Evolutionary conservation across 37 sponge, comb jelly and placozoan genomes (phyloP).

Genomic region (Dysidea cf. avara): DNA sequence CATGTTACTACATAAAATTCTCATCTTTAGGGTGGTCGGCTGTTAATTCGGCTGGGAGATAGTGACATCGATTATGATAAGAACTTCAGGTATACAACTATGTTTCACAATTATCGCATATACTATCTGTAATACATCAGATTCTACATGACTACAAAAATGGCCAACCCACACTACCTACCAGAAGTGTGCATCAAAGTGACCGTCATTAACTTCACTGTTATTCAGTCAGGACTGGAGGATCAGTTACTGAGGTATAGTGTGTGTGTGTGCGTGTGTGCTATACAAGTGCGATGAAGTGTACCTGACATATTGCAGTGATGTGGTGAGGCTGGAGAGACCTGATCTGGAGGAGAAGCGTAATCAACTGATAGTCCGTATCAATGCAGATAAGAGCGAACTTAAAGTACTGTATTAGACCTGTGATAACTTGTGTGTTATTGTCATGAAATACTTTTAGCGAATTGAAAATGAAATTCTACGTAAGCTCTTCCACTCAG

Average conservation of each 20-base stretch:
- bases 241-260: conserved; percentile 93
- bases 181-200: conserved; percentile 99
- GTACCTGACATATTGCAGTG: conserved; percentile 37
- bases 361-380: conserved; percentile 88
- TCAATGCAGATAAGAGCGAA: conserved; percentile 93
- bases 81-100: conserved; percentile 77
- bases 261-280: too few species aligned
- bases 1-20: too few species aligned
- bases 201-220: conserved; percentile 99
- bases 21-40: conserved; percentile 64
- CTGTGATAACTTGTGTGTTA: background rate
- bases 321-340: conserved; percentile 94
- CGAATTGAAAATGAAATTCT: conserved; percentile 94
- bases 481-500: conserved; percentile 90
- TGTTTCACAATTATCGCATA: background rate
- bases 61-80: conserved; percentile 98
- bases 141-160: conserved; percentile 99
- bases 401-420: conserved; percentile 61
- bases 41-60: conserved; percentile 96
- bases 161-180: conserved; percentile 98
- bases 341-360: conserved; percentile 96
- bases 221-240: conserved; percentile 94
- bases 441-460: conserved; percentile 1
- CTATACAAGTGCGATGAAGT: too few species aligned
- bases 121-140: conserved; percentile 9